Percentiles rank a stretch among this genome's conserved stretches.
phyloP scores from a whole-genome alignment of 2,888 invertebrate species.

The Melieria crassipennis region DNA sequence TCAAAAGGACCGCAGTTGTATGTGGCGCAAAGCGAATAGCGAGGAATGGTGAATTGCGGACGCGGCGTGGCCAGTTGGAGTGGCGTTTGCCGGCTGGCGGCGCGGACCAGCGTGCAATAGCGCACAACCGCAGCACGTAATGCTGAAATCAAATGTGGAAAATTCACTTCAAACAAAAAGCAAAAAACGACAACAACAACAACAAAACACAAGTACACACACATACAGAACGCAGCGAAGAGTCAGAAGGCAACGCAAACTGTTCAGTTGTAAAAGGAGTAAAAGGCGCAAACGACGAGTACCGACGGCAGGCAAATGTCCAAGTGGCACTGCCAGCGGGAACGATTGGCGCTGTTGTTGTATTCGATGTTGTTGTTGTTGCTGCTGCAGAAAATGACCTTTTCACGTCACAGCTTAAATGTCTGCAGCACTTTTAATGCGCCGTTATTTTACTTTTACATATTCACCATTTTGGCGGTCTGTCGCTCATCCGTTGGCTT shows the following conservation, averaged over 20 bases:
- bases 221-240: background rate
- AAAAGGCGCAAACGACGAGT: too few relatives aligned
- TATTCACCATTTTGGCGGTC: background rate
- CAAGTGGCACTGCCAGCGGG: too few relatives aligned
- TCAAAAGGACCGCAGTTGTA: constrained; percentile 25
- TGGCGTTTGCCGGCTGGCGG: background rate
- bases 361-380: constrained; percentile 7
- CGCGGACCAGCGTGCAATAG: background rate
- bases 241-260: background rate
- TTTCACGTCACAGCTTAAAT: constrained; percentile 52
- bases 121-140: constrained; percentile 37
- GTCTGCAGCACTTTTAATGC: constrained; percentile 45
- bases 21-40: constrained; percentile 16
- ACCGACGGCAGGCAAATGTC: too few relatives aligned
- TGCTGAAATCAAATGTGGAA: constrained; percentile 44
- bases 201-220: background rate
- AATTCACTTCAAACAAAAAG: constrained; percentile 9
- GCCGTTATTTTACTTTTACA: background rate
- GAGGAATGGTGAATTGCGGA: background rate
- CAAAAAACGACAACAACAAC: background rate
- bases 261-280: background rate
- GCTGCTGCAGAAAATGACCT: constrained; percentile 50
- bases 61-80: background rate
- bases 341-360: too few relatives aligned
- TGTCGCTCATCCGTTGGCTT: background rate